A percentile compares a stretch with the other conserved stretches of the same genome.
Conservation (phyloP, 2,888 invertebrate species). For the Melieria omissa region DNA sequence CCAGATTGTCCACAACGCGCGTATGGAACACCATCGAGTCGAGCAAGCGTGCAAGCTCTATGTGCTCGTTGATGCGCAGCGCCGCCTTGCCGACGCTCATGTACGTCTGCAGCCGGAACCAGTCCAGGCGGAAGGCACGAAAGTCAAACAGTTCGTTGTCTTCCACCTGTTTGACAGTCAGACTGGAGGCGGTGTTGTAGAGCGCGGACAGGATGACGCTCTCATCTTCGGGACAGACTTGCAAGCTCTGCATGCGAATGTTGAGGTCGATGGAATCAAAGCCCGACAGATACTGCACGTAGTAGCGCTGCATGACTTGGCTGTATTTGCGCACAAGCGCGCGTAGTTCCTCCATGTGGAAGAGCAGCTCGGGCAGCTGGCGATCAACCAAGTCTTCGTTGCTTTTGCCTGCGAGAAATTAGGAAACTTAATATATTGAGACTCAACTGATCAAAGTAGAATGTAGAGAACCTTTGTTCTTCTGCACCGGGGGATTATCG, state of each 20-base stretch:
- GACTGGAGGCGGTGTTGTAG: slow-evolving; percentile 85
- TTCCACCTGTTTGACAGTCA: slow-evolving; percentile 95
- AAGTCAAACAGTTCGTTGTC: slow-evolving; percentile 97
- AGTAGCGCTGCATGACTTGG: slow-evolving; percentile 96
- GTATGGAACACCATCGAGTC: slow-evolving; percentile 97
- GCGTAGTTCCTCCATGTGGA: slow-evolving; percentile 97
- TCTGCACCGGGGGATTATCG: slow-evolving; percentile 91
- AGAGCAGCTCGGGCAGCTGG: slow-evolving; percentile 95
- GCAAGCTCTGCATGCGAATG: slow-evolving; percentile 83
- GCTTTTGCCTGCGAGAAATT: slow-evolving; percentile 65
- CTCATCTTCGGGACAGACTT: slow-evolving; percentile 93
- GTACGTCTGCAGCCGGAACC: slow-evolving; percentile 96
- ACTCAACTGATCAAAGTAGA: neutral
- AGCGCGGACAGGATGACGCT: slow-evolving; percentile 92
- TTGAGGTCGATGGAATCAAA: slow-evolving; percentile 95
- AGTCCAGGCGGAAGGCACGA: slow-evolving; percentile 92
- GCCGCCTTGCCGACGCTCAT: slow-evolving; percentile 87
- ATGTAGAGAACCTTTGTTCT: slow-evolving; percentile 75
- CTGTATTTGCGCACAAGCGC: slow-evolving; percentile 95
- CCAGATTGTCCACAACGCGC: slow-evolving; percentile 97
- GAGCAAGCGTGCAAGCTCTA: slow-evolving; percentile 88
- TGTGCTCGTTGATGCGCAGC: slow-evolving; percentile 82
- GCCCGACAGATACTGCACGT: slow-evolving; percentile 95
- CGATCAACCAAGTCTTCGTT: slow-evolving; percentile 95
- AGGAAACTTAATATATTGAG: neutral